Base-by-base conservation (phyloP, 1,140 invertebrate species). In the Rhyzopertha dominica region DNA sequence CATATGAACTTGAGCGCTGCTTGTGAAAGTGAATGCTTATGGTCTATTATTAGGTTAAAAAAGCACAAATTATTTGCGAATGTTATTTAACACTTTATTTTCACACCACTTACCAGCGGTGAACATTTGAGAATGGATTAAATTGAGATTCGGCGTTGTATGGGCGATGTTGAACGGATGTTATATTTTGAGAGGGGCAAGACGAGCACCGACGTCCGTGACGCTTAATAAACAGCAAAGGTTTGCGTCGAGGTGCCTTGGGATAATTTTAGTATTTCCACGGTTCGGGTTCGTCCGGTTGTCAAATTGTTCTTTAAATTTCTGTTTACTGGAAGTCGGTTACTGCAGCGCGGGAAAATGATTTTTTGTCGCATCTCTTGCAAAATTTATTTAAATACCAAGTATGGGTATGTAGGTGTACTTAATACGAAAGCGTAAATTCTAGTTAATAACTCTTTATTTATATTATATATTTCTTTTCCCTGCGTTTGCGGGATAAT, bases 241-340 rank as follows among this genome's bases (percentile, higher is more conserved):
- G 39, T 44, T 31, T 34, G 42, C 49, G 49, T 45, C 49, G 32
- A 48, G 51, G 50, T 47, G 54, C 54, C n/a, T 45, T 38, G 41
- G 28, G 51, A 56, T 59, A 59, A 59, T 47, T 56, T 54, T 59
- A 59, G 56, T 51, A 47, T 40, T 34, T 36, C 32, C 22, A 44
- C 49, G 43, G 50, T 54, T 59, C 56, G 54, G 51, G 47, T 48
- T 36, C 47, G 56, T 59, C 56, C 56, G 56, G 51, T 51, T 51
- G 51, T 51, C 54, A 53, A 56, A 54, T 56, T 48, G 38, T 51
- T 54, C 36, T 43, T 43, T 44, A 43, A 49, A 44, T 49, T 50
- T 50, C 32, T 56, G 47, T 56, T 47, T 56, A 49, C 47, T 23
- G 50, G 53, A 51, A 32, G 26, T 43, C n/a, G 23, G 26, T 12